Evolutionary conservation across 2,888 invertebrate genomes (phyloP), one percentile per base, ranked within the genome.

Genomic region (Mylabris sibirica): DNA sequence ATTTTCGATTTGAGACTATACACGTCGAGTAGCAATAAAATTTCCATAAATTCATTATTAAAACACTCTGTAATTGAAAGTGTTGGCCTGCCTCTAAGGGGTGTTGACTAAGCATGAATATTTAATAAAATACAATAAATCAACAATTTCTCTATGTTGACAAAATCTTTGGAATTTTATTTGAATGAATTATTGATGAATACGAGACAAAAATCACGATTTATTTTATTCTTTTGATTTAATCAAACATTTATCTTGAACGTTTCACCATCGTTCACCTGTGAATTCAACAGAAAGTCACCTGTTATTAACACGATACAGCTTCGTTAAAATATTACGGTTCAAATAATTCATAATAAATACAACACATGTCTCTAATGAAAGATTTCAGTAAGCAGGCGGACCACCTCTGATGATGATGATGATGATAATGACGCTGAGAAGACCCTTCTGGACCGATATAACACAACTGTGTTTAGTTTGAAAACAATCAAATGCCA

Each of bases 381-480:
- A n/a, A 17, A 17, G 6, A 1, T 44, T 44, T 44, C 6, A 44
- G n/a, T n/a, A 11, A 44, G 4, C 12, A 3, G 44, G 4, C 44
- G n/a, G 44, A 44, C 44, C 44, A 44, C 17, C 44, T 6, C 44
- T 3, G 44, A 44, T 17, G 17, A 17, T 17, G 44, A 38, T 38
- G 38, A 6, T 35, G 9, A 38, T 38, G 38, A 38, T 38, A 14
- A 1, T 38, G 4, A 38, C 14, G 38, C n/a, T 44, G 17, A 44
- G 44, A 44, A 17, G 44, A 44, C 44, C 44, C 44, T 44, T 44
- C 44, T 44, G 17, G 17, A n/a, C 14, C 41, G 64, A 64, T 38
- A 53, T 3, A 59, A 61, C 6, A 38, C 70, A 70, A 70, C 70
- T 70, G 70, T 70, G 67, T 70, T 70, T 67, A 67, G 67, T 70